A percentile compares a stretch with the other conserved stretches of the same genome.
Evolutionary conservation across 1,140 invertebrate genomes (phyloP).

Genomic region (Aphidius ervi): DNA sequence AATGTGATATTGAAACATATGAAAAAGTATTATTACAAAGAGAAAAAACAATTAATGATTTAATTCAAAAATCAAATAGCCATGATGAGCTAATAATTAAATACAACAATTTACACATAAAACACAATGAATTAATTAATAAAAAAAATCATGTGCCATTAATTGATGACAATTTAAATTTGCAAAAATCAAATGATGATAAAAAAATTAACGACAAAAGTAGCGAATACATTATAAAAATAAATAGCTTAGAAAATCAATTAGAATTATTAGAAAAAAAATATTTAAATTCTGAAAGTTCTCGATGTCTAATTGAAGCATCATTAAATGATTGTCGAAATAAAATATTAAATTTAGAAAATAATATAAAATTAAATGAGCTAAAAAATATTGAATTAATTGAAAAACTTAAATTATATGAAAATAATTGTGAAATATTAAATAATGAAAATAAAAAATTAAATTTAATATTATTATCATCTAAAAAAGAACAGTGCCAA

Average conservation of each 20-base stretch:
- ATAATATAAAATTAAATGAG: slow-evolving; percentile 28
- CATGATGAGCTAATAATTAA: slow-evolving; percentile 11
- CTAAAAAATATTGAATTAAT: slow-evolving; percentile 28
- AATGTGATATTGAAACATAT: slow-evolving; percentile 37
- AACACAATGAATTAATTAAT: slow-evolving; percentile 25
- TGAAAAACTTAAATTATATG: slow-evolving; percentile 19
- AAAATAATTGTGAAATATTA: slow-evolving; percentile 29
- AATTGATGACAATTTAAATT: slow-evolving; percentile 18
- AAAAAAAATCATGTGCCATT: slow-evolving; percentile 15
- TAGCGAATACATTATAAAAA: slow-evolving; percentile 28
- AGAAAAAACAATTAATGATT: slow-evolving; percentile 30
- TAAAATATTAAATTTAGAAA: slow-evolving; percentile 30
- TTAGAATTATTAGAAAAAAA: slow-evolving; percentile 32
- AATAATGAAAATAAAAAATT: slow-evolving; percentile 35
- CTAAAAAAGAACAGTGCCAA: slow-evolving; percentile 38
- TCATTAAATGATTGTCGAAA: slow-evolving; percentile 25
- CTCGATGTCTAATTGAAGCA: slow-evolving; percentile 28
- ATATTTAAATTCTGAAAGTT: slow-evolving; percentile 25
- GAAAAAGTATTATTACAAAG: slow-evolving; percentile 33
- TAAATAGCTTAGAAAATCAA: slow-evolving; percentile 25
- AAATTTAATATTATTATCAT: slow-evolving; percentile 29
- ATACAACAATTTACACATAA: slow-evolving; percentile 32
- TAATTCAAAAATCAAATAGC: slow-evolving; percentile 15
- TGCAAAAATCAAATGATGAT: background rate
- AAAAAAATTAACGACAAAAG: no score